phyloP scores from a whole-genome alignment of 2,888 invertebrate species.

The Callyntrura guangdongensis region DNA sequence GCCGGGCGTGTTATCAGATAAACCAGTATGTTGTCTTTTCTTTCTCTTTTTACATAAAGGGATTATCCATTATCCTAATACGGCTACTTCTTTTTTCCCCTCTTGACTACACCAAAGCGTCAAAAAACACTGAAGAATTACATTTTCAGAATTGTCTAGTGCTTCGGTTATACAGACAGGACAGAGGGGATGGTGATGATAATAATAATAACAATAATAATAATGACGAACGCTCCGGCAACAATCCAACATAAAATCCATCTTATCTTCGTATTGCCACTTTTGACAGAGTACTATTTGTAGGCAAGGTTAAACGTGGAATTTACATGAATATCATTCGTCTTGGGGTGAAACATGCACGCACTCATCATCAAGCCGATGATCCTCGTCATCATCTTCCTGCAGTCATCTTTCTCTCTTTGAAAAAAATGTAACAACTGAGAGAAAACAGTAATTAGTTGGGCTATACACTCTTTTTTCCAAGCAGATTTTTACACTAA shows the following conservation, averaged over 20 bases:
- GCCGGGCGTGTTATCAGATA: background rate
- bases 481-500: conserved; percentile 47
- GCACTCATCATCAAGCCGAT: conserved; percentile 1
- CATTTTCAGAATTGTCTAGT: conserved; percentile 6
- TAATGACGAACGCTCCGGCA: background rate
- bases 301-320: conserved; percentile 24
- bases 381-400: background rate
- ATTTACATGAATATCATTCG: background rate
- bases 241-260: conserved; percentile 8
- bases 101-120: conserved; percentile 2
- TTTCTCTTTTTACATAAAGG: background rate
- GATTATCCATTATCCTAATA: conserved; percentile 35
- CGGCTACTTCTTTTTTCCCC: conserved; percentile 17
- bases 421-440: conserved; percentile 21
- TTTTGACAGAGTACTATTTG: background rate
- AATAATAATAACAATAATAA: too few relatives aligned
- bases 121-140: conserved; percentile 2
- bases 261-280: conserved; percentile 26
- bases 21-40: conserved; percentile 31
- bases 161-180: background rate
- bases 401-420: conserved; percentile 5
- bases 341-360: conserved; percentile 30
- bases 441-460: conserved; percentile 50
- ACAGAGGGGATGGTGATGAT: too few relatives aligned
- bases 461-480: conserved; percentile 46